These are phyloP conservation scores for Lepisosteus oculatus DNA, from an alignment of 2,113 vertebrate genomes.

Conservation along the genomic window DNA sequence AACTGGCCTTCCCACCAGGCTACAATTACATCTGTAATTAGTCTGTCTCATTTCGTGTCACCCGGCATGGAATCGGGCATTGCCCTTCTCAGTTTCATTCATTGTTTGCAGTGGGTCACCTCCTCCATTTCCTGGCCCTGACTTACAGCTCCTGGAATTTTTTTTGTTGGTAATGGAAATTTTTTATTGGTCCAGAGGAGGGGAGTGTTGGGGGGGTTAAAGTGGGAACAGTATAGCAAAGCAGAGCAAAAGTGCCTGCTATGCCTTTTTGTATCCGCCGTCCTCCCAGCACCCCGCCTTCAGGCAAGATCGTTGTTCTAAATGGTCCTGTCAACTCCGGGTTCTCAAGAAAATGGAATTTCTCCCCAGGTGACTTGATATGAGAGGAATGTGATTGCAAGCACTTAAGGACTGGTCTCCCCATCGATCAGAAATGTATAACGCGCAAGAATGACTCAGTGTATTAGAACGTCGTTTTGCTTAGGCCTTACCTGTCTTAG, in stretches of 20 bases:
- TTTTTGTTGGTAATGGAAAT: no score
- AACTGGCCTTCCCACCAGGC: conserved; percentile 27
- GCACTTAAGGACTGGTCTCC: conserved; percentile 5
- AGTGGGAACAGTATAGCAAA: no score
- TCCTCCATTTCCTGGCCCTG: neutral
- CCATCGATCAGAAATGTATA: neutral
- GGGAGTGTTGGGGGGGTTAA: no score
- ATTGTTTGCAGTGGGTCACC: neutral
- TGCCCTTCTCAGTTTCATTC: conserved; percentile 5
- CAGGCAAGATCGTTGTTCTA: conserved; percentile 18
- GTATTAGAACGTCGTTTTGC: neutral
- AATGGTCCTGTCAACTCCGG: conserved; percentile 7
- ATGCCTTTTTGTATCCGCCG: neutral
- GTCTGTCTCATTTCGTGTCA: conserved; percentile 17
- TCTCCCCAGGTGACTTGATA: conserved; percentile 6
- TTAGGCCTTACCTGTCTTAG: neutral
- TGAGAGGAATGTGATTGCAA: neutral
- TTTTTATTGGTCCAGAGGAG: no score
- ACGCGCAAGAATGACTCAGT: neutral
- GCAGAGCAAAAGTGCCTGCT: neutral
- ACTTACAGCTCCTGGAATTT: no score
- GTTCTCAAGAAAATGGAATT: conserved; percentile 7
- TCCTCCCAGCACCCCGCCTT: neutral
- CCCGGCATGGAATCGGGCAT: neutral
- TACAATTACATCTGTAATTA: conserved; percentile 30